A percentile compares a stretch with the other conserved stretches of the same genome.
Evolutionary conservation across 2,888 invertebrate species (phyloP).

Genomic region (Eristalis intricaria): DNA sequence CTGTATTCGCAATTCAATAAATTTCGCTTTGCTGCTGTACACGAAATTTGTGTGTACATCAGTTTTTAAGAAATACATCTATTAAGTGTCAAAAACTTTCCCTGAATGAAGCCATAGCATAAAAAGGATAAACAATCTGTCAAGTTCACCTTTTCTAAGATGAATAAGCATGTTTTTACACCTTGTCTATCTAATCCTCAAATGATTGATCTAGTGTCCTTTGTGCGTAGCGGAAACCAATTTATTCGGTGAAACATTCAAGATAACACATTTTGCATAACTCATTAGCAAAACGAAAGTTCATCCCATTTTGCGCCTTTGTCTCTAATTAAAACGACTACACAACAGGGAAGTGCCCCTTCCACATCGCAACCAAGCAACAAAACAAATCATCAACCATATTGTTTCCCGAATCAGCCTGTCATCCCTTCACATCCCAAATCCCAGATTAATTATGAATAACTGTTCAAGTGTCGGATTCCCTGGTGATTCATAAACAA

Average conservation of each 20-base stretch:
- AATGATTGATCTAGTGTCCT: background rate
- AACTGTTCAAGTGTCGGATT: slow-evolving; percentile 4
- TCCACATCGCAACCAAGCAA: background rate
- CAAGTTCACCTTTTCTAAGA: too few species aligned
- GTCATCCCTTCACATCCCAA: slow-evolving; percentile 25
- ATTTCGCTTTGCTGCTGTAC: too few species aligned
- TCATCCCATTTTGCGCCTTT: background rate
- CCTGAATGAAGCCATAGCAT: too few species aligned
- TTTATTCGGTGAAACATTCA: background rate
- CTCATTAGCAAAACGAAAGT: background rate
- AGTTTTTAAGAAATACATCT: too few species aligned
- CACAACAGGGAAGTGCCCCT: background rate
- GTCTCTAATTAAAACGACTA: background rate
- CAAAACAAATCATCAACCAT: slow-evolving; percentile 24
- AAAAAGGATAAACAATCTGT: too few species aligned
- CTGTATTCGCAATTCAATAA: too few species aligned
- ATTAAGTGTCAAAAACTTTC: too few species aligned
- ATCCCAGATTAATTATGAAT: slow-evolving; percentile 40
- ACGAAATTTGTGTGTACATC: too few species aligned
- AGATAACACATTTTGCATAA: background rate
- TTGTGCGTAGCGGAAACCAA: background rate
- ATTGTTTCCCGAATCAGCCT: slow-evolving; percentile 34
- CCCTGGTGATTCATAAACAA: background rate
- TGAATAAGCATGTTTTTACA: background rate
- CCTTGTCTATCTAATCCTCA: background rate